These are phyloP conservation scores for Hyles vespertilio DNA, from an alignment of 1,140 invertebrate species.

Conservation along the genomic window DNA sequence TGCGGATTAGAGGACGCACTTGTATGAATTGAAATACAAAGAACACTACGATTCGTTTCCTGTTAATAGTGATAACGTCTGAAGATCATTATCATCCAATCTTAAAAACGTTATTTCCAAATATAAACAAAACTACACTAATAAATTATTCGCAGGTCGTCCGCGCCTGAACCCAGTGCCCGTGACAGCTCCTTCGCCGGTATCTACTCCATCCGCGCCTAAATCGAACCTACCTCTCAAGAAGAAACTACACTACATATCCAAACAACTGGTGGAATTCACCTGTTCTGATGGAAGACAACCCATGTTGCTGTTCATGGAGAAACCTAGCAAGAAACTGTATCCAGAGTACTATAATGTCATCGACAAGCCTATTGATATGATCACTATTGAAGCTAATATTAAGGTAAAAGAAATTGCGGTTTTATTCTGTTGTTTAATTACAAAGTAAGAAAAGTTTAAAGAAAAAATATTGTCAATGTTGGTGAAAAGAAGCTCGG, in stretches of 20 bases:
- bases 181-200: constrained; percentile 30
- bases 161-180: constrained; percentile 48
- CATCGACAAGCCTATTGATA: constrained; percentile 95
- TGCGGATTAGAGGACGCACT: no score
- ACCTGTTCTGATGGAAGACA: constrained; percentile 87
- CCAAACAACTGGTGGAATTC: constrained; percentile 86
- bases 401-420: constrained; percentile 79
- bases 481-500: no score
- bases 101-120: no score
- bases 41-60: no score
- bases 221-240: constrained; percentile 81
- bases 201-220: constrained; percentile 67
- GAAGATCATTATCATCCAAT: no score
- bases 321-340: constrained; percentile 95
- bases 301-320: constrained; percentile 95
- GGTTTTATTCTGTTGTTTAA: no score
- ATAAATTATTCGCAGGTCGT: constrained; percentile 35
- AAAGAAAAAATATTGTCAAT: no score
- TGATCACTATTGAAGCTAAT: constrained; percentile 94
- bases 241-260: constrained; percentile 83
- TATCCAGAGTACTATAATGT: constrained; percentile 98
- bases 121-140: no score
- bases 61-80: no score
- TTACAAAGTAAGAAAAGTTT: no score
- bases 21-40: no score